A percentile compares a stretch with the other conserved stretches of the same genome.
These are phyloP conservation scores for Pseudomyrmex sp. DNA, from an alignment of 1,140 invertebrate species.

Conservation along the genomic window DNA sequence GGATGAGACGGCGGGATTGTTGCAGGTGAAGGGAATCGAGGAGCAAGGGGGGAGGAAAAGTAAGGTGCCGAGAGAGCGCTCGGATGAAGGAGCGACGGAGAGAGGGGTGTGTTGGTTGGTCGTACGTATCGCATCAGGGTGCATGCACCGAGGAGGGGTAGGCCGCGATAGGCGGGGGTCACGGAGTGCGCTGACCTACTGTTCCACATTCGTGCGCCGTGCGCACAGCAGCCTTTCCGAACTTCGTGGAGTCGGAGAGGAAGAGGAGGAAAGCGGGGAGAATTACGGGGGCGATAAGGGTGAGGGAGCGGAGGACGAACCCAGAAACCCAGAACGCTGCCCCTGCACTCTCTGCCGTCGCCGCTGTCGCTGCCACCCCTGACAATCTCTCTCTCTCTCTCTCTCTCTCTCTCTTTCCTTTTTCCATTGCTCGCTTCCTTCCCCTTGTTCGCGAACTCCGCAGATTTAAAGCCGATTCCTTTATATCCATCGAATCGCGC, in stretches of 20 bases:
- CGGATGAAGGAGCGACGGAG: background rate
- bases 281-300: slow-evolving; percentile 5
- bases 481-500: slow-evolving; percentile 64
- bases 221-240: slow-evolving; percentile 81
- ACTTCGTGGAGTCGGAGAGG: slow-evolving; percentile 72
- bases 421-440: background rate
- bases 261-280: background rate
- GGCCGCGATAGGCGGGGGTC: slow-evolving; percentile 80
- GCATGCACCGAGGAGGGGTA: slow-evolving; percentile 76
- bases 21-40: slow-evolving; percentile 16
- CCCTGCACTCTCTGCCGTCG: slow-evolving; percentile 47
- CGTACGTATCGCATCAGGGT: slow-evolving; percentile 72
- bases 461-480: slow-evolving; percentile 70
- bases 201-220: slow-evolving; percentile 83
- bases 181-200: slow-evolving; percentile 85
- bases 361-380: background rate
- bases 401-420: background rate
- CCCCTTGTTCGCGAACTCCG: slow-evolving; percentile 35
- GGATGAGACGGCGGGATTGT: slow-evolving; percentile 45
- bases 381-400: background rate
- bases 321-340: slow-evolving; percentile 78
- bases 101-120: slow-evolving; percentile 46
- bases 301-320: slow-evolving; percentile 65
- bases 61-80: slow-evolving; percentile 48
- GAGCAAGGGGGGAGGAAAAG: slow-evolving; percentile 43